Evolutionary conservation across 2,888 invertebrate species (phyloP).

Genomic region (Kryphioiulus occultus): DNA sequence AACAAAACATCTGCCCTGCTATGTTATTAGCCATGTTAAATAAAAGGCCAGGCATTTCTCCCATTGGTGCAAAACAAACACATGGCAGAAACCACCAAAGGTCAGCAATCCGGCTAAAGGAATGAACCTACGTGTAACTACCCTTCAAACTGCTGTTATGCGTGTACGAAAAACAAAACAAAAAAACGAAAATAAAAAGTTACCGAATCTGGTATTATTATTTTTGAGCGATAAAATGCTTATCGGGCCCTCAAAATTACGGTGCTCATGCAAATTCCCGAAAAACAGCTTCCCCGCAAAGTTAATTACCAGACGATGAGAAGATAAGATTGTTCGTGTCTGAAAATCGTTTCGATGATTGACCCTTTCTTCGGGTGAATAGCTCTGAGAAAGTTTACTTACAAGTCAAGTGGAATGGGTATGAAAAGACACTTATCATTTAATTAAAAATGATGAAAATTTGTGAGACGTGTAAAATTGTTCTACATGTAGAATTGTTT

Average conservation of each 20-base stretch:
- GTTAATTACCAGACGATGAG: not conserved
- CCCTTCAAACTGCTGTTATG: not conserved
- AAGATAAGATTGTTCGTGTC: not conserved
- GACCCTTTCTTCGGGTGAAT: not conserved
- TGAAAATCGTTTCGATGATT: not conserved
- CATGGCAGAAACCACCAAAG: not conserved
- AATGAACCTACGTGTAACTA: not conserved
- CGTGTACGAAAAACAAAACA: not conserved
- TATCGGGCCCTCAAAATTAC: not conserved
- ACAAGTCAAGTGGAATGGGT: not conserved
- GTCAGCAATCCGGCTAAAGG: not conserved
- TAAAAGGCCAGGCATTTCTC: not conserved
- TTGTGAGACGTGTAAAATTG: too few relatives aligned
- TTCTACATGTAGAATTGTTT: too few relatives aligned
- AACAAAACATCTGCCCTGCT: not conserved
- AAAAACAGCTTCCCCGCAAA: conserved; percentile 13
- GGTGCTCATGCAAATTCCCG: not conserved
- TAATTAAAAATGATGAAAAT: too few relatives aligned
- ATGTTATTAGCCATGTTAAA: not conserved
- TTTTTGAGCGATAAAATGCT: not conserved
- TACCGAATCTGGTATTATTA: not conserved
- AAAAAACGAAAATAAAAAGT: not conserved
- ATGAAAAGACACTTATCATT: too few relatives aligned
- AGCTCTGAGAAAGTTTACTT: not conserved
- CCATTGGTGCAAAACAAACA: conserved; percentile 6